phyloP scores from a whole-genome alignment of 2,888 invertebrate species.

The Proisotoma minuta region DNA sequence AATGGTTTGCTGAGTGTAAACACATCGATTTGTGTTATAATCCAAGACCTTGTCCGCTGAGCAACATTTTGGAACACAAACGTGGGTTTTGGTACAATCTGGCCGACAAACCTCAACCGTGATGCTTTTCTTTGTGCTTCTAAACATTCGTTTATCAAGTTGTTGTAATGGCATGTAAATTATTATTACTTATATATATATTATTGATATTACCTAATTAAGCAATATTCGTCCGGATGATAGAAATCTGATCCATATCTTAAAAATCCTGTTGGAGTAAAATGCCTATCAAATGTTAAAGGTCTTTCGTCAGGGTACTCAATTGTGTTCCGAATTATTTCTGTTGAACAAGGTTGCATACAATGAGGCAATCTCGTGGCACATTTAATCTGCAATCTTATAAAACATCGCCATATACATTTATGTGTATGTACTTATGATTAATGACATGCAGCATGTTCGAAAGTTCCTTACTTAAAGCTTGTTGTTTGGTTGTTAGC shows the following conservation, averaged over 20 bases:
- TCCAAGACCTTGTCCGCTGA: conserved; percentile 27
- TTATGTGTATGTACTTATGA: neutral
- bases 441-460: neutral
- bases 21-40: conserved; percentile 15
- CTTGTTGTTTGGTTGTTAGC: neutral
- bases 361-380: conserved; percentile 19
- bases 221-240: conserved; percentile 19
- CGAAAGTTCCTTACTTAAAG: neutral
- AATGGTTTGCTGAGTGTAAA: neutral
- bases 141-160: neutral
- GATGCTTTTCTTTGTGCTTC: neutral
- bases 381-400: conserved; percentile 15
- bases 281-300: neutral
- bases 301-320: neutral
- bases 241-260: conserved; percentile 8
- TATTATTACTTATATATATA: neutral
- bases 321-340: neutral
- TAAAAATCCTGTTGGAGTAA: conserved; percentile 19
- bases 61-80: conserved; percentile 36
- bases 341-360: neutral
- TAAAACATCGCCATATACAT: neutral
- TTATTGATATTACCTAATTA: conserved; percentile 3
- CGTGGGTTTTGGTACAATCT: conserved; percentile 10
- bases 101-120: conserved; percentile 8
- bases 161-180: neutral